Evolutionary conservation across 2,113 vertebrate species (phyloP).

Genomic region (Vireo altiloquus): DNA sequence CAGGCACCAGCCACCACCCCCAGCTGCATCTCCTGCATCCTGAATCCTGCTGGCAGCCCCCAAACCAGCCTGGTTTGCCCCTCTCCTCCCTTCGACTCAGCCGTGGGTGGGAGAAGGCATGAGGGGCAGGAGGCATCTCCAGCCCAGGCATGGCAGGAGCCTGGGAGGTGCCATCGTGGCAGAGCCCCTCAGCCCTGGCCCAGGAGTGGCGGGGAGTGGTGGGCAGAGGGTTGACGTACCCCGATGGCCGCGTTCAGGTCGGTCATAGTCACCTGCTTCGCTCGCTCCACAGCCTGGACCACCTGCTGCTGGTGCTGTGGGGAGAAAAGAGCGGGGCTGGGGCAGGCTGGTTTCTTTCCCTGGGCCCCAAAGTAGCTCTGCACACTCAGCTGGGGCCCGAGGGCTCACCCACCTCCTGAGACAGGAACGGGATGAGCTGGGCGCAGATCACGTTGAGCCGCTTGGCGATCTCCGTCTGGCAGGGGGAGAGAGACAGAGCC

Average conservation of each 20-base stretch:
- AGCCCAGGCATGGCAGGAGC: background rate
- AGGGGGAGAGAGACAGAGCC: background rate
- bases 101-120: accelerated
- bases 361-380: background rate
- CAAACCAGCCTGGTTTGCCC: background rate
- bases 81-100: background rate
- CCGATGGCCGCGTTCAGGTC: slow-evolving; percentile 74
- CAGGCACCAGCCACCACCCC: accelerated
- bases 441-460: slow-evolving; percentile 91
- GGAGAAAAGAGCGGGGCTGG: background rate
- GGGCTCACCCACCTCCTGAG: slow-evolving; percentile 84
- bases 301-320: slow-evolving; percentile 81
- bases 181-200: background rate
- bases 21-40: background rate
- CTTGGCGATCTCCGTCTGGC: slow-evolving; percentile 92
- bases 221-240: slow-evolving; percentile 63
- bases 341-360: background rate
- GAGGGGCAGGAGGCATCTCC: background rate
- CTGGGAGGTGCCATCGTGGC: accelerated
- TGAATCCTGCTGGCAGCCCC: background rate
- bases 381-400: accelerated
- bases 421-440: slow-evolving; percentile 93
- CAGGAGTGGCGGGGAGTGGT: background rate
- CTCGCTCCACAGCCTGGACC: slow-evolving; percentile 74
- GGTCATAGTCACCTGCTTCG: slow-evolving; percentile 78